Base-by-base conservation (phyloP, 2,797 vertebrate genomes). In the Tadarida brasiliensis region DNA sequence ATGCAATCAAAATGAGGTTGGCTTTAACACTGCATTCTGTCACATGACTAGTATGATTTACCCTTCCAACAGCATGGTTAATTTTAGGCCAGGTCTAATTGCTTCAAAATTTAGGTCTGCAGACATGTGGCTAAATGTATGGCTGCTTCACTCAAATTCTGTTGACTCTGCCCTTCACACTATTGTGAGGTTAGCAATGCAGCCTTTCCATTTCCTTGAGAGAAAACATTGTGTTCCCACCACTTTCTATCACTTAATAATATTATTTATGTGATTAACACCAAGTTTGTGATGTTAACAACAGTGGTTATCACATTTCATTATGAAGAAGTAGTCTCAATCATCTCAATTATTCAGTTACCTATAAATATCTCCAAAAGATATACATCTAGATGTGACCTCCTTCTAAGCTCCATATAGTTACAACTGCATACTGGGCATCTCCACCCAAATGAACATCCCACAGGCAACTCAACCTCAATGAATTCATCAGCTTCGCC, bases 221-320 rank as follows among this genome's bases (percentile, higher is more conserved):
- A 96, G 94, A 87, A 86, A 94, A 87, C 15, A 12, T 35, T 70
- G 68, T 49, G 81, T 92, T 76, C 77, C 87, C 82, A 73, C 51
- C 63, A 87, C 5, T 77, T 81, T 71, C 74, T 78, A 80, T 56
- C 54, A 54, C n/a, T 84, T 65, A 71, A 87, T 78, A 51, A 59
- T 61, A 39, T 39, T 44, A 68, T 44, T 47, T 65, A 28, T 54
- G 47, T 88, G 73, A 90, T 87, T 65, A 91, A 49, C 33, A n/a
- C 67, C 63, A 82, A 78, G 56, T 65, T 67, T 33, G 35, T n/a
- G n/a, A 22, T 61, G 39, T 28, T 90, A 65, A 65, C 7, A 44
- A 82, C 4, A 88, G n/a, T 2, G 3, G 86, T 33, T 67, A 83
- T 84, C 74, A n/a, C 24, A 28, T 80, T 80, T 90, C 91, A 76